A percentile compares a stretch with the other conserved stretches of the same genome.
Evolutionary conservation across 2,113 vertebrate species (phyloP).

Genomic region (Taxidea taxus): DNA sequence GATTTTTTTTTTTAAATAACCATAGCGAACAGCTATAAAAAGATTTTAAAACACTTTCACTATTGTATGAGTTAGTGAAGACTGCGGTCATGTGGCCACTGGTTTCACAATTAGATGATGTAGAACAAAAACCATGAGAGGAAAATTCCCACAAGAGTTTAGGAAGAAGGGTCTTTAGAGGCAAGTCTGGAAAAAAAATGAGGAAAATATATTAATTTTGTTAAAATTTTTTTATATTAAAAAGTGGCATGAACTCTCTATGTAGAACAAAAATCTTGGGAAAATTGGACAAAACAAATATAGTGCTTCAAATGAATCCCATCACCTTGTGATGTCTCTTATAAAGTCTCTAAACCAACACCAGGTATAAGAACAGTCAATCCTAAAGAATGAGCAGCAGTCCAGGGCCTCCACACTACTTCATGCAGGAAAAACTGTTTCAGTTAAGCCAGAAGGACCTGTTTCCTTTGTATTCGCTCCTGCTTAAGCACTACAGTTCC

Average conservation of each 20-base stretch:
- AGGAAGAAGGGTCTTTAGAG: background rate
- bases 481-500: slow-evolving; percentile 47
- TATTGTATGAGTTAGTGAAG: background rate
- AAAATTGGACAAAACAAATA: slow-evolving; percentile 71
- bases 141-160: background rate
- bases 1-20: background rate
- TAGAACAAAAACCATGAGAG: slow-evolving; percentile 11
- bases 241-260: slow-evolving; percentile 71
- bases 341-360: slow-evolving; percentile 60
- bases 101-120: background rate
- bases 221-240: slow-evolving; percentile 77
- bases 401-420: slow-evolving; percentile 55
- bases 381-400: slow-evolving; percentile 54
- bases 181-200: slow-evolving; percentile 9
- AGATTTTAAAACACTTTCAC: slow-evolving; percentile 37
- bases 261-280: slow-evolving; percentile 77
- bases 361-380: slow-evolving; percentile 60
- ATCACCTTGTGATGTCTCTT: slow-evolving; percentile 68
- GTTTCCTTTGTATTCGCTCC: slow-evolving; percentile 27
- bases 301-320: slow-evolving; percentile 69
- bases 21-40: background rate
- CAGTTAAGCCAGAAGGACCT: slow-evolving; percentile 58
- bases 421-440: slow-evolving; percentile 58
- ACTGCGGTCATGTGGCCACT: background rate
- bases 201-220: slow-evolving; percentile 65